These are phyloP conservation scores for Tuberolachnus salignus DNA, from an alignment of 2,888 invertebrate genomes.

Conservation along the genomic window DNA sequence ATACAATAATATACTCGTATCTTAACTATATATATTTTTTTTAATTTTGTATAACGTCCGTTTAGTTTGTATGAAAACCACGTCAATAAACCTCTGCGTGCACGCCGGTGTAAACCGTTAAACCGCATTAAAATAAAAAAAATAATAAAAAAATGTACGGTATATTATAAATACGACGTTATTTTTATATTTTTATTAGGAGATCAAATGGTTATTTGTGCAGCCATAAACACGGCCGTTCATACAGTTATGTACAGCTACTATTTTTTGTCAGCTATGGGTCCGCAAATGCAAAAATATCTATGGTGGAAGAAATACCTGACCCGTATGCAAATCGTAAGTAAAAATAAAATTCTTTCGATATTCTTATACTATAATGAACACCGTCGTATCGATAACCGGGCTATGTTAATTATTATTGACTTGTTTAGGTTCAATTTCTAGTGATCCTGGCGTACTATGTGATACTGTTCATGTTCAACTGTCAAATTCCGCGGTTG, in stretches of 20 bases:
- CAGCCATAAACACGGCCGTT: conserved; percentile 65
- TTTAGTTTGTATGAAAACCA: too few species aligned
- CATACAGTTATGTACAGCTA: conserved; percentile 66
- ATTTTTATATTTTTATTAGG: conserved; percentile 58
- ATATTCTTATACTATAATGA: neutral
- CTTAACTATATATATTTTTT: too few species aligned
- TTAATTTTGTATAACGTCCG: too few species aligned
- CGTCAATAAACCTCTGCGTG: too few species aligned
- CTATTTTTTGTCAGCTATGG: conserved; percentile 65
- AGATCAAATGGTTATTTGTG: conserved; percentile 65
- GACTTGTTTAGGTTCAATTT: conserved; percentile 69
- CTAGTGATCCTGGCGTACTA: conserved; percentile 72
- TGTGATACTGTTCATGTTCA: conserved; percentile 65
- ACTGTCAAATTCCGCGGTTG: conserved; percentile 67
- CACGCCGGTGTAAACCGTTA: too few species aligned
- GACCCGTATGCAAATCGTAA: conserved; percentile 64
- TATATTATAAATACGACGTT: too few species aligned
- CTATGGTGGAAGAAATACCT: conserved; percentile 68
- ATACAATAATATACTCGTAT: too few species aligned
- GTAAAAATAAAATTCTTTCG: conserved; percentile 47
- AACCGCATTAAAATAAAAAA: too few species aligned
- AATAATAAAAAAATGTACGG: too few species aligned
- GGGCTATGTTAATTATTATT: neutral
- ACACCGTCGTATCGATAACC: neutral
- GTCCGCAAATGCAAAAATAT: conserved; percentile 66